Base-by-base conservation (phyloP, 2,113 vertebrate species). In the Sapayoa aenigma region DNA sequence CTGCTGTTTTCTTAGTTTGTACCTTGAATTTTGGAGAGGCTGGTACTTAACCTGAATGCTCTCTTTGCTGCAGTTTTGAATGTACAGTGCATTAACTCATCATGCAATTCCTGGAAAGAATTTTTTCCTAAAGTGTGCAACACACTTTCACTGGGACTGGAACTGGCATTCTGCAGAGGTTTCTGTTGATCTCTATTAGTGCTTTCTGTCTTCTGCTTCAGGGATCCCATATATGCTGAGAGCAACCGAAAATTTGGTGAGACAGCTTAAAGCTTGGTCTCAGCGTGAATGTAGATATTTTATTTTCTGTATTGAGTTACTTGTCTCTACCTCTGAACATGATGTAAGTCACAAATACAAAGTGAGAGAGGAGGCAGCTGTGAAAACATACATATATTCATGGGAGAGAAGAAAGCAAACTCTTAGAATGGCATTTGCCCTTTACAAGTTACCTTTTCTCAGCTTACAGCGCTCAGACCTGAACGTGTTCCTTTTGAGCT, bases 361-460 rank as follows among this genome's bases (percentile, higher is more conserved):
- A 69, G n/a, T 46, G 52, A 63, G 56, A 80, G 66, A 35, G 42
- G 33, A 93, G 22, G 46, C 74, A 91, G 77, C 74, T 95, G 58
- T 87, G 53, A 79, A 93, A 84, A 37, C 15, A 35, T 68, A 37
- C 39, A 31, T 89, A 31, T 62, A 74, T 90, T 74, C 30, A 44
- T 63, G 69, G 39, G 63, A 91, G 76, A 84, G 82, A 91, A 94
- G 72, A 85, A 91, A 91, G 75, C 28, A 63, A 86, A 71, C 60
- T 83, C 79, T 69, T 67, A 84, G 87, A 62, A 74, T 74, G 65
- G 42, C 59, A 75, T 84, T 94, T 96, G 67, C 90, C 82, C 82
- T 95, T 95, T 71, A 62, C 78, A 59, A 58, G 62, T 75, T 94
- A 59, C 62, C 55, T 95, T 92, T 84, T 72, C 65, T 91, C 67